Evolutionary conservation across 2,797 vertebrate genomes (phyloP).

Genomic region (Labeo calbasu): DNA sequence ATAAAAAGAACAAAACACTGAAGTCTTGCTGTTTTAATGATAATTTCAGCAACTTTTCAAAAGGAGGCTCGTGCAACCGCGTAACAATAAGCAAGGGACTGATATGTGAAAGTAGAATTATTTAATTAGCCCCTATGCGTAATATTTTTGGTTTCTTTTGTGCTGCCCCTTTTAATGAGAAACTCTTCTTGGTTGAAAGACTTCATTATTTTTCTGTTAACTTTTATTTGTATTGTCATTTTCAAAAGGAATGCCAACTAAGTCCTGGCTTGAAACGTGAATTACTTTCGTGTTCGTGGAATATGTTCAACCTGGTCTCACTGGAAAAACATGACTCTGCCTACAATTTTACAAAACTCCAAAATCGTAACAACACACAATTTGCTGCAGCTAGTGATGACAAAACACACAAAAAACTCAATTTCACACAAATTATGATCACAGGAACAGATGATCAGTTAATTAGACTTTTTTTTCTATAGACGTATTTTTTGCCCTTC

Average conservation of each 20-base stretch:
- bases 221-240: slow-evolving; percentile 45
- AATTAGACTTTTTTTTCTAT: neutral
- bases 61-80: slow-evolving; percentile 74
- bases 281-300: neutral
- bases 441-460: neutral
- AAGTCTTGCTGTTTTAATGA: slow-evolving; percentile 81
- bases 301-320: slow-evolving; percentile 3
- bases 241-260: slow-evolving; percentile 3
- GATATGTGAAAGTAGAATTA: slow-evolving; percentile 65
- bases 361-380: neutral
- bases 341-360: neutral
- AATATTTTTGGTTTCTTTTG: slow-evolving; percentile 53
- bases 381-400: neutral
- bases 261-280: neutral
- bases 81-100: slow-evolving; percentile 75
- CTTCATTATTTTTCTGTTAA: slow-evolving; percentile 36
- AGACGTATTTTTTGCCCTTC: neutral
- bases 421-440: neutral
- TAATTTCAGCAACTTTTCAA: slow-evolving; percentile 75
- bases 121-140: slow-evolving; percentile 64
- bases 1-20: slow-evolving; percentile 79
- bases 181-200: slow-evolving; percentile 46
- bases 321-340: neutral
- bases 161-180: slow-evolving; percentile 52
- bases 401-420: neutral